Evolutionary conservation across 2,113 vertebrate genomes (phyloP).

Genomic region (Chitala chitala): DNA sequence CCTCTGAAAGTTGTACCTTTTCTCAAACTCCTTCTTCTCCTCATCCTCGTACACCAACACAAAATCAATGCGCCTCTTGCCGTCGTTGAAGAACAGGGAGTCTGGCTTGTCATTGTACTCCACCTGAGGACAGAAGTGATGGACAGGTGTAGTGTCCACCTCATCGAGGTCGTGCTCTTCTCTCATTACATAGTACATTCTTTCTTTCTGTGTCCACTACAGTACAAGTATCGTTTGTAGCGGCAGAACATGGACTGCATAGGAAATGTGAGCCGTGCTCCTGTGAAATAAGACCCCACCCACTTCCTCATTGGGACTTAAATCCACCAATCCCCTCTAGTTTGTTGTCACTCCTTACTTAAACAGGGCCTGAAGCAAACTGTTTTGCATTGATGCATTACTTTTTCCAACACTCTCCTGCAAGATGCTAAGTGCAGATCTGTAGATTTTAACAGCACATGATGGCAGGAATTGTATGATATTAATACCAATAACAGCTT

Average conservation of each 20-base stretch:
- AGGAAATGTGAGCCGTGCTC: background rate
- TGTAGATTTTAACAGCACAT: background rate
- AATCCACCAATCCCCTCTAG: background rate
- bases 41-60: slow-evolving; percentile 89
- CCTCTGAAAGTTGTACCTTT: slow-evolving; percentile 58
- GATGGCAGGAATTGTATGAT: background rate
- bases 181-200: slow-evolving; percentile 47
- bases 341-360: background rate
- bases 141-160: slow-evolving; percentile 10
- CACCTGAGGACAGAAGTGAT: slow-evolving; percentile 56
- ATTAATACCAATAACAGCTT: too few relatives aligned
- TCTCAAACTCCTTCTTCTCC: slow-evolving; percentile 68
- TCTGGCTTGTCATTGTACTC: slow-evolving; percentile 77
- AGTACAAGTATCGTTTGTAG: background rate
- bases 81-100: slow-evolving; percentile 83
- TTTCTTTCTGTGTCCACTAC: background rate
- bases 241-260: too few relatives aligned
- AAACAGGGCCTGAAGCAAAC: background rate
- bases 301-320: background rate
- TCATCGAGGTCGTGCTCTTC: slow-evolving; percentile 43
- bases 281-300: background rate
- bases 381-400: background rate
- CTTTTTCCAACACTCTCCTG: background rate
- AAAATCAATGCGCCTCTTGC: slow-evolving; percentile 79
- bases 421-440: background rate